Evolutionary conservation across 2,113 vertebrate species (phyloP), one percentile per base, ranked within the genome.

Genomic region (Bubalus kerabau): DNA sequence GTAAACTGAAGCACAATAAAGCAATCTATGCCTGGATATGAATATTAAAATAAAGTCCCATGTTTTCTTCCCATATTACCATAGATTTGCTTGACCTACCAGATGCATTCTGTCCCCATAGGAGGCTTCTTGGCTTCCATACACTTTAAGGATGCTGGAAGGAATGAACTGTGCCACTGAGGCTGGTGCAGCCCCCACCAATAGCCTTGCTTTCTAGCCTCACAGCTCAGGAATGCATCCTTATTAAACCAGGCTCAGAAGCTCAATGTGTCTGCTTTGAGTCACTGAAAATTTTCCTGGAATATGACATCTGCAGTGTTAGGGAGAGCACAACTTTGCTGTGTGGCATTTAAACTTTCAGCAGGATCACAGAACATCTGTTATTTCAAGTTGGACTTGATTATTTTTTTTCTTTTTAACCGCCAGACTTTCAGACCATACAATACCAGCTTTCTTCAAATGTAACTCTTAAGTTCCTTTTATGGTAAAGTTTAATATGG

Each of bases 401-500:
- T 99, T 98, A 98, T 98, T 98, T 97, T 98, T 98, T 98, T 62
- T n/a, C 40, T 64, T 98, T 97, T 21, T 71, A 97, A 97, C 98
- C 86, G 97, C 98, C 98, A 99, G 98, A 98, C 97, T 98, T 98
- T 98, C 97, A 99, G 98, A 98, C 97, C 96, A 95, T 98, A 98
- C 98, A 98, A 97, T 98, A 98, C 99, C 98, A 98, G 97, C 98
- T 99, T 99, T 98, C 98, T 98, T 98, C 98, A 0, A 85, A 97
- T 98, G 98, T 96, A 95, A 60, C 97, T 98, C 94, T 96, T 98
- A 95, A 97, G 94, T 62, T 98, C 99, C 98, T 99, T 99, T 98
- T 99, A 99, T 99, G 98, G 99, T 98, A 98, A 99, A 99, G 96
- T 97, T 98, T 98, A 98, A 98, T 99, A 98, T 97, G 98, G 98